Base-by-base conservation (phyloP, 1,140 invertebrate species). In the Ectropis grisescens region DNA sequence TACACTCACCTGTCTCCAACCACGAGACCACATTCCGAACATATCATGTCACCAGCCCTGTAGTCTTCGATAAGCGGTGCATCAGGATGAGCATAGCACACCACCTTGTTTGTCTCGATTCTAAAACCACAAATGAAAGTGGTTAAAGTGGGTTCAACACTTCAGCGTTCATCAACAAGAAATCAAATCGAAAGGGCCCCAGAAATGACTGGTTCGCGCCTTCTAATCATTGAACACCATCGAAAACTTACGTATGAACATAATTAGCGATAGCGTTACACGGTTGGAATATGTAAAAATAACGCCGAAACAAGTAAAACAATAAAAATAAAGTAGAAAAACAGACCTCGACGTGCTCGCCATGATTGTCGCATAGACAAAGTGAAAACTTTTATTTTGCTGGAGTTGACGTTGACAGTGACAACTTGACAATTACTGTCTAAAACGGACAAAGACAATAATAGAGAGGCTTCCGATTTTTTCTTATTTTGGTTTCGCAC, bases 41-140 rank as follows among this genome's bases (percentile, higher is more conserved):
- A 99, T 62, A 99, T 98, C 86, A 98, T 94, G 82, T 99, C 98
- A 11, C 98, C 98, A 48, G 98, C 98, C 66, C 97, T 86, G 70
- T 99, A 98, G 83, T 99, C 98, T 83, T 99, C 98, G 50, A 99
- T 94, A 11, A 99, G 84, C 29, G 91, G 87, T 33, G 96, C 94
- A 80, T 98, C 95, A 48, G 98, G 98, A 86, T 99, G 98, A 47
- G 93, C 89, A 67, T 90, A 91, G 76, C 97, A 99, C 57, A 90
- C 91, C 47, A 98, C 87, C 80, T 89, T 92, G 60, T 92, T 93
- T 16, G 88, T 82, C 47, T 89, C 86, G 52, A 85, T 83, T 74
- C 89, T 90, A 52, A 58, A 85, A 87, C 36, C 44, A 57, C 58
- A 79, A 80, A 57, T 36, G 55, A 68, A 75, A 69, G 53, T 34